These are phyloP conservation scores for Chloropsis hardwickii DNA, from an alignment of 2,113 vertebrate species.

Conservation along the genomic window DNA sequence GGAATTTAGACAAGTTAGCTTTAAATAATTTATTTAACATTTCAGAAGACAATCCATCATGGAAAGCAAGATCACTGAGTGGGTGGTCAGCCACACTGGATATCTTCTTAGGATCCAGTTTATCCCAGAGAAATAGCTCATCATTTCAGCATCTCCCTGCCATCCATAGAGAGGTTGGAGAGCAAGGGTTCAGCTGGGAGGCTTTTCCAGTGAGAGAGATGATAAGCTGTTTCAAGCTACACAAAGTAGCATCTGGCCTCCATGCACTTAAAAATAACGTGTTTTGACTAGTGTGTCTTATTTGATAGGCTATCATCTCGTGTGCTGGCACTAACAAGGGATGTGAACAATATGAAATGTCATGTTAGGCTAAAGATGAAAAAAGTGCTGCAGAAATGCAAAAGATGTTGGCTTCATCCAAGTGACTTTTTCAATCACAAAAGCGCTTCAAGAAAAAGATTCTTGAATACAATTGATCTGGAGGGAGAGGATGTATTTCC, in stretches of 20 bases:
- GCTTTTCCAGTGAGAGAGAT: background rate
- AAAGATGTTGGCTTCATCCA: slow-evolving; percentile 1
- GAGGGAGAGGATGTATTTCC: background rate
- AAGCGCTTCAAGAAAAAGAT: background rate
- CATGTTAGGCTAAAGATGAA: slow-evolving; percentile 32
- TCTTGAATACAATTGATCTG: background rate
- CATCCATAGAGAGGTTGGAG: background rate
- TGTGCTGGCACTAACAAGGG: slow-evolving; percentile 42
- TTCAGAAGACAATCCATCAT: background rate
- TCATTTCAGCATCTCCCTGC: background rate
- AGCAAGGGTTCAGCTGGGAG: background rate
- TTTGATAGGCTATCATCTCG: slow-evolving; percentile 32
- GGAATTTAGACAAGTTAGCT: background rate
- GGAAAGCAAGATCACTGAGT: background rate
- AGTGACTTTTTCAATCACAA: background rate
- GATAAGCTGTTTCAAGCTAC: background rate
- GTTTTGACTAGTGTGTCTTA: slow-evolving; percentile 38
- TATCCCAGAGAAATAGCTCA: background rate
- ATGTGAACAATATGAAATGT: slow-evolving; percentile 44
- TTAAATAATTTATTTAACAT: background rate
- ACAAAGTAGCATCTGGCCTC: slow-evolving; percentile 13
- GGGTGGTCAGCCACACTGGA: background rate
- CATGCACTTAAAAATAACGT: slow-evolving; percentile 11
- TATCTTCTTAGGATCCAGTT: background rate
- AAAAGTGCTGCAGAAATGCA: background rate